Evolutionary conservation across 2,797 vertebrate genomes (phyloP), one percentile per base, ranked within the genome.

Genomic region (Eulemur albifrons): DNA sequence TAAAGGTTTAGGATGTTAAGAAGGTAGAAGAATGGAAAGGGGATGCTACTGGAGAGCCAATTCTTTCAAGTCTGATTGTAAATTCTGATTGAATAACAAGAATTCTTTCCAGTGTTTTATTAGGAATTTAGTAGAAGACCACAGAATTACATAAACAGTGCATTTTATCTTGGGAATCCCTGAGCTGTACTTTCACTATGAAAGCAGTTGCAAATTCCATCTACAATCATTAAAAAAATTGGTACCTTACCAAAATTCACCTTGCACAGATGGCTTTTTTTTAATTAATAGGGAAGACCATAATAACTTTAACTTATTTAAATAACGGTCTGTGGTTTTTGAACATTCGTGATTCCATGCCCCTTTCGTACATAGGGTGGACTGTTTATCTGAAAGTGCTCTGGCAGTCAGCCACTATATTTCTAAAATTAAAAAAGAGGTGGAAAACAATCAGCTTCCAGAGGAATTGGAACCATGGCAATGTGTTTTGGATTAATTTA

Each of bases 401-500:
- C 97, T 98, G 98, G 98, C 98, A 98, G 97, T 77, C 94, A 61
- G 98, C 98, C 98, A 98, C 96, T 96, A 93, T 98, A 98, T 98
- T 98, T 98, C 98, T 98, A 98, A 98, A 98, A 98, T 98, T 98
- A 98, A 98, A 98, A 98, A 98, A 98, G 97, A 95, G 94, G 98
- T 92, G 96, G 97, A 98, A 98, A 98, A 98, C 98, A 98, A 98
- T 98, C 98, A 98, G 96, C 97, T 98, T 98, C 98, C 98, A 0
- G 86, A 98, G 96, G 97, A 98, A 98, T n/a, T 98, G 97, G 97
- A 97, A 97, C 95, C 96, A 95, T 30, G 57, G 98, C 98, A 99
- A 98, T 98, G 97, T 98, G 98, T 98, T 98, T 98, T 96, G 97
- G 97, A 98, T 99, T 98, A 98, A 98, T 99, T 98, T 98, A 98